Base-by-base conservation (phyloP, 2,113 vertebrate genomes). In the Megaptera novaeangliae region DNA sequence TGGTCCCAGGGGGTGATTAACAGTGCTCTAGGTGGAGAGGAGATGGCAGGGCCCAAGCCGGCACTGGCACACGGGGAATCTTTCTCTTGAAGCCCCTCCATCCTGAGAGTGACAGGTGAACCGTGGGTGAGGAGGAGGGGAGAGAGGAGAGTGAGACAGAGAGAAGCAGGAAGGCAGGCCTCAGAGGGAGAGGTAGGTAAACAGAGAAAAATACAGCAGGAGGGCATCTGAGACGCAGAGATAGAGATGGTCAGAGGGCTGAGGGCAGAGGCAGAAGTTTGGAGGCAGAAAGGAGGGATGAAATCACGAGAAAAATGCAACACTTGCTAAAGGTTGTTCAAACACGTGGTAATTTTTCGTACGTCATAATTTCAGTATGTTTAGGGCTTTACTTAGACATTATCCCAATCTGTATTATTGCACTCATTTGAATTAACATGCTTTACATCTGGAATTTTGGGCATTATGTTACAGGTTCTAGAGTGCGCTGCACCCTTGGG, bases 21-120 rank as follows among this genome's bases (percentile, higher is more conserved):
- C 0, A 0, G 15, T 11, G 34, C 31, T 68, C 18, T 49, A 4
- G 3, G 6, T 2, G 39, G 59, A 61, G 13, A 12, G 41, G 55
- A 23, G 49, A 57, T 21, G 59, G 29, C 23, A 14, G 88, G 27
- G 52, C 14, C 4, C 39, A 29, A 5, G n/a, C 49, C 3, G 0
- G 18, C 27, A 29, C 59, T n/a, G 5, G 46, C 36, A 57, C 27
- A 61, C 0, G 1, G 78, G 41, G 41, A 39, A 2, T 27, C 69
- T 85, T 80, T 69, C 74, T 64, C 72, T 77, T 59, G 41, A 41
- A 83, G n/a, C 36, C 2, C 5, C 55, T 77, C 20, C 20, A 8
- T 57, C 88, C 69, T 68, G 57, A 71, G 41, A 49, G 34, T n/a
- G 55, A 23, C 61, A 69, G 49, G n/a, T 57, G 55, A 88, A 14